Percentiles rank a stretch among this genome's conserved stretches.
Conservation (phyloP, 1,140 invertebrate species). For the Asbolus verrucosus region DNA sequence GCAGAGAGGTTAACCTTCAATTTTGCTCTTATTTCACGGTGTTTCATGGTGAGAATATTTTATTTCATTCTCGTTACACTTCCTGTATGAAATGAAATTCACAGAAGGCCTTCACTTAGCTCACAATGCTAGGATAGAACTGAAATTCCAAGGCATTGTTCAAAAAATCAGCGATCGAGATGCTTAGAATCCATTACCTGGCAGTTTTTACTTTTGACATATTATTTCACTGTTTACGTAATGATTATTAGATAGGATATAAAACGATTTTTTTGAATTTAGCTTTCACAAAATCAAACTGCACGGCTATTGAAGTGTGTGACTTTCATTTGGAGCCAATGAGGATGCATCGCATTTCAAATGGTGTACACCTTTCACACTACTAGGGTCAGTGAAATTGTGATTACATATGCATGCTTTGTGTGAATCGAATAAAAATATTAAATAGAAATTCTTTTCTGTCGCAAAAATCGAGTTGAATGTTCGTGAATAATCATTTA, state of each 20-base stretch:
- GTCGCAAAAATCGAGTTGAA: conserved; percentile 3
- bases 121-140: not conserved
- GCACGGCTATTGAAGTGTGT: conserved; percentile 24
- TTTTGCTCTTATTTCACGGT: conserved; percentile 45
- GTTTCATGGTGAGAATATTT: conserved; percentile 44
- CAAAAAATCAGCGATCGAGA: not conserved
- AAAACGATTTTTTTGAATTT: conserved; percentile 8
- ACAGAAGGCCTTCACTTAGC: conserved; percentile 12
- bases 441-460: conserved; percentile 33
- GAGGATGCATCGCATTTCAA: conserved; percentile 34
- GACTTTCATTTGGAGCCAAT: conserved; percentile 22
- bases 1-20: conserved; percentile 44
- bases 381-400: conserved; percentile 32
- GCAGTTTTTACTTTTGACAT: too few relatives aligned
- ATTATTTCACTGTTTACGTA: conserved; percentile 24
- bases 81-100: conserved; percentile 27
- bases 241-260: not conserved
- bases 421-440: conserved; percentile 16
- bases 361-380: conserved; percentile 21
- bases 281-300: conserved; percentile 35
- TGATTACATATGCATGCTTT: conserved; percentile 25
- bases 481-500: too few relatives aligned
- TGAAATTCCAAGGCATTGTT: not conserved
- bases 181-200: too few relatives aligned
- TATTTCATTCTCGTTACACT: conserved; percentile 24